Evolutionary conservation across 2,888 invertebrate genomes (phyloP).

Genomic region (Eupeodes luniger): DNA sequence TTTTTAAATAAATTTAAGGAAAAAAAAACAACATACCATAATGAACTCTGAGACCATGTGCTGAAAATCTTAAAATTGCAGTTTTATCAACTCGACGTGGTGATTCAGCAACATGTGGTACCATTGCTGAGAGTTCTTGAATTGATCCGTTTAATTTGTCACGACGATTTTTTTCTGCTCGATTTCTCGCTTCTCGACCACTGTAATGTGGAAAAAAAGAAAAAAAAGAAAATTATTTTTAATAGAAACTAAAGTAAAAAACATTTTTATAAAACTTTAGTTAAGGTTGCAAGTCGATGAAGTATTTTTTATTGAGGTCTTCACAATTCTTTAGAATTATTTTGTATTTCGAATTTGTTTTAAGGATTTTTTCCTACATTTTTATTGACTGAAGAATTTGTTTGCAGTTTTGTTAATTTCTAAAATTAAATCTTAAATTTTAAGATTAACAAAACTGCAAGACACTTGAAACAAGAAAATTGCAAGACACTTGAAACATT

Average conservation of each 20-base stretch:
- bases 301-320: too few species aligned
- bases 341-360: too few species aligned
- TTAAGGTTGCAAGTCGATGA: too few species aligned
- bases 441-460: too few species aligned
- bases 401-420: too few species aligned
- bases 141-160: slow-evolving; percentile 95
- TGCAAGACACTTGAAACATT: too few species aligned
- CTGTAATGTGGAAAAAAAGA: slow-evolving; percentile 82
- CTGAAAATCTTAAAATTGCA: slow-evolving; percentile 93
- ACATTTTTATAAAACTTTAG: neutral
- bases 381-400: too few species aligned
- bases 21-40: slow-evolving; percentile 84
- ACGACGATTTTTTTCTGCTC: slow-evolving; percentile 95
- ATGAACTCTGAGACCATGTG: slow-evolving; percentile 92
- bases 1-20: neutral
- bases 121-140: slow-evolving; percentile 91
- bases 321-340: too few species aligned
- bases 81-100: slow-evolving; percentile 95
- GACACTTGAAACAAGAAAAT: too few species aligned
- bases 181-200: slow-evolving; percentile 92
- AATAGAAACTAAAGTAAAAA: neutral
- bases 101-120: slow-evolving; percentile 93
- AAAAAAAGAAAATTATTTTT: neutral
- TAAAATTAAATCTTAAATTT: too few species aligned
- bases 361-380: too few species aligned